A percentile compares a stretch with the other conserved stretches of the same genome.
Evolutionary conservation across 2,797 vertebrate genomes (phyloP).

Genomic region (Spinibarbus caldwelli): DNA sequence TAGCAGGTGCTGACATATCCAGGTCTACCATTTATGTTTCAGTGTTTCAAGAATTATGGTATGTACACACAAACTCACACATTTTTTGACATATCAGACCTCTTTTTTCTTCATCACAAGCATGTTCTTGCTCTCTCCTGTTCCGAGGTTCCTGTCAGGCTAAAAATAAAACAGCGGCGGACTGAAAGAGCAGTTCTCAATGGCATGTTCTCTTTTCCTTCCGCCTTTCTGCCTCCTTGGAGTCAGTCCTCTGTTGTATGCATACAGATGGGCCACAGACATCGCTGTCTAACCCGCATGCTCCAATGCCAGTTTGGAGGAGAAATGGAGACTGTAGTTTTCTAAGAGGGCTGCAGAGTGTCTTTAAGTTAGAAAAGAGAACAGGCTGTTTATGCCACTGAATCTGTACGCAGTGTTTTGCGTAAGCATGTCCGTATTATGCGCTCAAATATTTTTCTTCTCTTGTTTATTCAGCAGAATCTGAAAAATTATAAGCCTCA

Average conservation of each 20-base stretch:
- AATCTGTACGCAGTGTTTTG: neutral
- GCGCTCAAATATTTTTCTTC: neutral
- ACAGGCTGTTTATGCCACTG: neutral
- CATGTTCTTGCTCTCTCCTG: slow-evolving; percentile 18
- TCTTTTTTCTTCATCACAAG: neutral
- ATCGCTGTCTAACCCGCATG: neutral
- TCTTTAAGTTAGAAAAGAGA: neutral
- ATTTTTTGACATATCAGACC: slow-evolving; percentile 1
- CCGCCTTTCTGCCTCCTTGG: slow-evolving; percentile 24
- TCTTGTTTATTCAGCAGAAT: neutral
- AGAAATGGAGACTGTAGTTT: slow-evolving; percentile 8
- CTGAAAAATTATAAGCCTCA: neutral
- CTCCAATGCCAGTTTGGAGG: slow-evolving; percentile 3
- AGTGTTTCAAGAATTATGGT: neutral
- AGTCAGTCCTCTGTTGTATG: slow-evolving; percentile 38
- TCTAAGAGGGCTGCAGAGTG: neutral
- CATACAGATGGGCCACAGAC: neutral
- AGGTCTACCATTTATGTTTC: neutral
- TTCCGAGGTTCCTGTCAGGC: slow-evolving; percentile 17
- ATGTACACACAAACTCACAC: neutral
- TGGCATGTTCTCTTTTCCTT: slow-evolving; percentile 39
- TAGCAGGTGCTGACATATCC: neutral
- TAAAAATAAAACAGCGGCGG: slow-evolving; percentile 49
- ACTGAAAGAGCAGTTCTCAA: slow-evolving; percentile 46
- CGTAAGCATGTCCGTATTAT: neutral